These are phyloP conservation scores for Zaprionus inermis DNA, from an alignment of 1,140 invertebrate species.

Conservation along the genomic window DNA sequence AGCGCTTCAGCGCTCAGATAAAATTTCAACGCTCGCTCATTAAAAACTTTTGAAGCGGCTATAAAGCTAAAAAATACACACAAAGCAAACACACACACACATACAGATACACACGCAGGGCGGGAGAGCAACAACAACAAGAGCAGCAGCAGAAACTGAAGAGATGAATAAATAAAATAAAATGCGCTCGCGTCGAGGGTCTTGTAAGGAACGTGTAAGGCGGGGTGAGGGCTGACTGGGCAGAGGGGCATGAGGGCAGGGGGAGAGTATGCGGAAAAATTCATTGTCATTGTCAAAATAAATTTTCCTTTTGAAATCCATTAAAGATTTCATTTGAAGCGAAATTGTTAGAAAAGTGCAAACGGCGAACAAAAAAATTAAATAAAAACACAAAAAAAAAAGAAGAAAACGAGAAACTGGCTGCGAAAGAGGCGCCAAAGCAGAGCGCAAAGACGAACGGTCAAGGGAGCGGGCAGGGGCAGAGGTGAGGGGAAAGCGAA, in stretches of 20 bases:
- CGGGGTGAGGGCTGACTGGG: not conserved
- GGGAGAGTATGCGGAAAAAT: slow-evolving; percentile 50
- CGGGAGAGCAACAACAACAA: slow-evolving; percentile 3
- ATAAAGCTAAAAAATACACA: slow-evolving; percentile 51
- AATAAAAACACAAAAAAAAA: slow-evolving; percentile 22
- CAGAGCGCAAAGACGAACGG: not conserved
- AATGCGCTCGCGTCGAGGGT: slow-evolving; percentile 60
- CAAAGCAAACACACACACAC: not conserved
- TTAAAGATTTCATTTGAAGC: slow-evolving; percentile 69
- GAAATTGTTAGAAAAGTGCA: slow-evolving; percentile 72
- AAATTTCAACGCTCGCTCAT: slow-evolving; percentile 71
- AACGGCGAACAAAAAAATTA: slow-evolving; percentile 52
- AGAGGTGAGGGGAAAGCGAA: not conserved
- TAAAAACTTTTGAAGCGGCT: slow-evolving; percentile 67
- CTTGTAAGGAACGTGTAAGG: not conserved
- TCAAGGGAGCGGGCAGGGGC: too few species aligned
- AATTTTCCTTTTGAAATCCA: slow-evolving; percentile 75
- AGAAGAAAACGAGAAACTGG: slow-evolving; percentile 15
- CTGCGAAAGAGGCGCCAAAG: not conserved
- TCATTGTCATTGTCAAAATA: slow-evolving; percentile 76
- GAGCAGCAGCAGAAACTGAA: slow-evolving; percentile 8
- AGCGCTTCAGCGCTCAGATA: slow-evolving; percentile 57
- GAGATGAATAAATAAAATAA: slow-evolving; percentile 48
- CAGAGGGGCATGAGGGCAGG: not conserved
- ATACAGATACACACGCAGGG: not conserved